Evolutionary conservation across 2,888 invertebrate species (phyloP), one percentile per base, ranked within the genome.

Genomic region (Eupithecia pulchellata): DNA sequence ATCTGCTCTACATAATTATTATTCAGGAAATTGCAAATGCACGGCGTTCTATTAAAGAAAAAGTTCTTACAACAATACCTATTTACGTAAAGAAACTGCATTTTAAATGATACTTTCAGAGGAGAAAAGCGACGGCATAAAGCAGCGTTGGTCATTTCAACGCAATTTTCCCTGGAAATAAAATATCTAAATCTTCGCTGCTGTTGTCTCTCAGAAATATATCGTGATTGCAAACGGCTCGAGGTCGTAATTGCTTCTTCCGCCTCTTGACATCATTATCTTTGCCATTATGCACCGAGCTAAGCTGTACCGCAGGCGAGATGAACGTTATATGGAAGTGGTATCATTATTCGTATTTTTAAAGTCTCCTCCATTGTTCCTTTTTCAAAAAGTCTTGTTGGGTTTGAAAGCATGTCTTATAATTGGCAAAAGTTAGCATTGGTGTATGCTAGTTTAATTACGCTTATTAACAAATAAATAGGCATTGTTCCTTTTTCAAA

Each of bases 211-310:
- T 81, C 77, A 78, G 85, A 85, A 87, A 86, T 84, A 85, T 84
- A 85, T 82, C 83, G 83, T 85, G 88, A 90, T 89, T 86, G 88
- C 87, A 86, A 85, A 85, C 83, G 83, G 80, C 82, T 84, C 82
- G 84, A 84, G 85, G 82, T 81, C 86, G 88, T 91, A 91, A 92
- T 92, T 91, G 91, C 87, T 91, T 91, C 90, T 91, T 91, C 89
- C 91, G 91, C 88, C 84, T 86, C 88, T 86, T 91, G 90, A 89
- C 88, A 87, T 89, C 88, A 91, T 92, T 91, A 91, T 91, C 89
- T 90, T 88, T 88, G 90, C 86, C 83, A 90, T 91, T 91, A 91
- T 90, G 89, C 88, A 89, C 83, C 84, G 78, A 78, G 84, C 83
- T 89, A 86, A 90, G 86, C 84, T 84, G 80, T 76, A 73, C 69